phyloP scores from a whole-genome alignment of 2,113 vertebrate species.

The Cervus canadensis region DNA sequence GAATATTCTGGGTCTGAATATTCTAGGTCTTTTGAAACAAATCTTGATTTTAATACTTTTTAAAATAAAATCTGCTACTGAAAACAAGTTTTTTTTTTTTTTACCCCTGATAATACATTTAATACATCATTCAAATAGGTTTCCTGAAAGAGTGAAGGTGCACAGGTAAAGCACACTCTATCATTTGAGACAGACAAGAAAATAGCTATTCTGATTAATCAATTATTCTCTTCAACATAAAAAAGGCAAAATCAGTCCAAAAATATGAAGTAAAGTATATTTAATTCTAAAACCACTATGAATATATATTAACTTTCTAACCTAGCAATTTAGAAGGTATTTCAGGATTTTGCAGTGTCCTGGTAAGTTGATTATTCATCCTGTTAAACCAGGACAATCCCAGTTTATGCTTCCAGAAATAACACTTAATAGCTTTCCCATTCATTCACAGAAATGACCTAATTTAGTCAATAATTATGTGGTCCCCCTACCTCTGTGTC shows the following conservation, averaged over 20 bases:
- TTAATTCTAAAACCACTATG: neutral
- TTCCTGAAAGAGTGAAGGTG: neutral
- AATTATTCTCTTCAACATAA: neutral
- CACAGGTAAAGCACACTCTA: neutral
- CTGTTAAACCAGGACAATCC: neutral
- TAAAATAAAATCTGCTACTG: neutral
- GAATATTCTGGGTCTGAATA: neutral
- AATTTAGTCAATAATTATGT: neutral
- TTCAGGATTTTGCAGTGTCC: neutral
- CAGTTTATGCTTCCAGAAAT: neutral
- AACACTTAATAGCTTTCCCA: neutral
- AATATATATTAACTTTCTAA: neutral
- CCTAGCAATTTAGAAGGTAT: neutral
- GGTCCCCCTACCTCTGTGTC: neutral
- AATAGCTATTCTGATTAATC: neutral
- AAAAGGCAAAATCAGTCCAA: neutral
- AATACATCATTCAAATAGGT: neutral
- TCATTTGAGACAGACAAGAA: neutral
- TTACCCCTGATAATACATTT: neutral
- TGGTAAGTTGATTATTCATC: neutral
- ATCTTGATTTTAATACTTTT: neutral
- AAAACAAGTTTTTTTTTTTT: neutral
- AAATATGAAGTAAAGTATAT: neutral
- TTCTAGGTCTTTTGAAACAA: neutral
- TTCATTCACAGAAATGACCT: neutral